phyloP scores from a whole-genome alignment of 2,797 vertebrate genomes.

The Pyrocephalus nanus region DNA sequence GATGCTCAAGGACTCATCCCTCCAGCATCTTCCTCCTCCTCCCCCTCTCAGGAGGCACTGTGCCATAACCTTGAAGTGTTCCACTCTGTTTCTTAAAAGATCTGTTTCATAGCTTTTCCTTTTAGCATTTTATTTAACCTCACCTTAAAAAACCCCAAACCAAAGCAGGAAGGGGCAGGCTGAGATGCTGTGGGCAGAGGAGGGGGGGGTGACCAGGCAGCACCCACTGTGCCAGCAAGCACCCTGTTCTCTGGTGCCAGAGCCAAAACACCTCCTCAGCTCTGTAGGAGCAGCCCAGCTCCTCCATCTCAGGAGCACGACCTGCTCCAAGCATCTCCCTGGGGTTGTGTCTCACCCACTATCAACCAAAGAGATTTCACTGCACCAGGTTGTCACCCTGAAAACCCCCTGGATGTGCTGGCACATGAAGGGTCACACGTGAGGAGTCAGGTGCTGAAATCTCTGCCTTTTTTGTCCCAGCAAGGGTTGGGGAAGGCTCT shows the following conservation, averaged over 20 bases:
- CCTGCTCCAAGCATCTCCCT: background rate
- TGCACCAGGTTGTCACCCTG: background rate
- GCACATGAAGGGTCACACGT: fast-evolving
- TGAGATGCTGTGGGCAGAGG: background rate
- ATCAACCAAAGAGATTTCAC: background rate
- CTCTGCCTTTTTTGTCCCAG: background rate
- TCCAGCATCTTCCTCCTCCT: background rate
- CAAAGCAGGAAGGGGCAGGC: background rate
- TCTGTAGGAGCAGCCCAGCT: background rate
- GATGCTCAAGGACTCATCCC: background rate
- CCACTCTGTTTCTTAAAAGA: background rate
- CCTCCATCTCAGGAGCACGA: background rate
- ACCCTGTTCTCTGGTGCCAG: fast-evolving
- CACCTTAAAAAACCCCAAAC: background rate
- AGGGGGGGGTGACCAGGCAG: fast-evolving
- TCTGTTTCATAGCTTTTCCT: background rate
- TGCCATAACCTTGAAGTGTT: background rate
- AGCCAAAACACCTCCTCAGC: background rate
- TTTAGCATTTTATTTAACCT: background rate
- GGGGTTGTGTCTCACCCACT: background rate
- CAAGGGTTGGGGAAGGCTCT: background rate
- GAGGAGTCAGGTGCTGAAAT: fast-evolving
- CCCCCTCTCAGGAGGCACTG: background rate
- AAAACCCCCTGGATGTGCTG: background rate
- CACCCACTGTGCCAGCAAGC: fast-evolving